Evolutionary conservation across 2,113 vertebrate species (phyloP).

Genomic region (Apteryx owenii): DNA sequence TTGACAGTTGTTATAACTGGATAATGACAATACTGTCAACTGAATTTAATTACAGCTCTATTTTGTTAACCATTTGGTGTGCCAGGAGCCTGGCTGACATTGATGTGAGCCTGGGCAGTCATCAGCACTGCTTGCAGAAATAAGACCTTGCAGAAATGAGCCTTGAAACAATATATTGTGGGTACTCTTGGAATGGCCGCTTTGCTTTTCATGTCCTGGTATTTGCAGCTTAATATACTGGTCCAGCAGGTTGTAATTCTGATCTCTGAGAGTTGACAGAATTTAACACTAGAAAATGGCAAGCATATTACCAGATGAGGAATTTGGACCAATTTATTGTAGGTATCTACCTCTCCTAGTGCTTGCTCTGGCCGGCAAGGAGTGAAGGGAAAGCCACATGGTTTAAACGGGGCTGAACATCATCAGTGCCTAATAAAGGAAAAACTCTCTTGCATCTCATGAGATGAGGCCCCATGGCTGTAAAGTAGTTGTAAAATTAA

Average conservation of each 20-base stretch:
- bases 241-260: not conserved
- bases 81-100: not conserved
- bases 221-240: not conserved
- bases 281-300: not conserved
- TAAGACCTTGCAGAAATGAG: not conserved
- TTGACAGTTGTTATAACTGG: not conserved
- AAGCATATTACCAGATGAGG: not conserved
- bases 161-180: not conserved
- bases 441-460: not conserved
- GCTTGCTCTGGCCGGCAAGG: not conserved
- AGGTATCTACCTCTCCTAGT: not conserved
- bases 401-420: not conserved
- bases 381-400: not conserved
- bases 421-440: not conserved
- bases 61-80: not conserved
- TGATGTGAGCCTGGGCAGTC: not conserved
- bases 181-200: not conserved
- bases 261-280: not conserved
- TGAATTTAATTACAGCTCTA: not conserved
- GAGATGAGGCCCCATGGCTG: not conserved
- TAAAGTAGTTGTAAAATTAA: not conserved
- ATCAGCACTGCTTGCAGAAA: not conserved
- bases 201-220: not conserved
- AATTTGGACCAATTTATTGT: not conserved
- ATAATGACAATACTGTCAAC: not conserved